Evolutionary conservation across 2,888 invertebrate species (phyloP), one percentile per base, ranked within the genome.

Genomic region (Erebia ligea): DNA sequence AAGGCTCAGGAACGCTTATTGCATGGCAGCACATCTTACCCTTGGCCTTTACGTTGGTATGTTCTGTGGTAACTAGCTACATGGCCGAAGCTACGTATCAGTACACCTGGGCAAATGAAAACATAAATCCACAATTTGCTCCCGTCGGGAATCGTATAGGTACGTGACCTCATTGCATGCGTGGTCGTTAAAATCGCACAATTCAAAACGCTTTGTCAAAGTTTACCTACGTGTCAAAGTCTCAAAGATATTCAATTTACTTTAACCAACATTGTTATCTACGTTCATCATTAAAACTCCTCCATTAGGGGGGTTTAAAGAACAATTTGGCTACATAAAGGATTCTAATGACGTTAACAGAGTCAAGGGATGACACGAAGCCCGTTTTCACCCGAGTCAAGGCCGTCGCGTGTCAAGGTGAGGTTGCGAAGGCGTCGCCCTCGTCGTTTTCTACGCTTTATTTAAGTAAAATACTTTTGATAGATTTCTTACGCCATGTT

Each of bases 311-410:
- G 67, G 61, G 40, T 52, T 19, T 52, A 40, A 59, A 68, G 17
- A 61, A 57, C 25, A 50, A 61, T 40, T 63, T 56, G 48, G 25
- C 15, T 10, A 3, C 52, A 52, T 67, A 34, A 15, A 63, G 25
- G 56, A 45, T 64, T 62, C 42, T 48, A 25, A 21, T 48, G 17
- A 63, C 0, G 25, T 10, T 64, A 69, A 48, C 25, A 50, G 50
- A 34, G 42, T 67, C 21, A 59, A 65, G 69, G 70, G 75, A 73
- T 73, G 74, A 64, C 13, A 69, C 68, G 48, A 64, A 61, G 59
- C 48, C 76, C 79, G 85, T 89, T 92, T 92, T 92, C 92, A 83
- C 92, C 80, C 78, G 79, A 90, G 89, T 91, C 92, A 92, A 92
- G 92, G 92, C 81, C 87, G 82, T 73, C 75, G 52, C 79, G 80